These are phyloP conservation scores for Caenorhabditis becei DNA, from an alignment of 2,888 invertebrate species.

Conservation along the genomic window DNA sequence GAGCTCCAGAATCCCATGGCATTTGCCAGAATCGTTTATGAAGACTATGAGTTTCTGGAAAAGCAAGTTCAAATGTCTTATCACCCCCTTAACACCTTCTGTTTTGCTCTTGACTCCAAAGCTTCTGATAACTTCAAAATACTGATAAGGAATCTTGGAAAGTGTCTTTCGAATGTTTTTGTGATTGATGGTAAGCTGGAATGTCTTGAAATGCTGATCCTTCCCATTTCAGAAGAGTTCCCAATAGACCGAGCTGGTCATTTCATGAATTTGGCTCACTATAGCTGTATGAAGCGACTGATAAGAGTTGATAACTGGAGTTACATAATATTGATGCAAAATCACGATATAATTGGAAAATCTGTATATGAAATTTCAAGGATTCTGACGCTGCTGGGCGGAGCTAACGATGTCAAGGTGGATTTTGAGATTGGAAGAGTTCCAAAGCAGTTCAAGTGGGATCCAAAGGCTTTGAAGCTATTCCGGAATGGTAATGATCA, in stretches of 20 bases:
- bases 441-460: conserved; percentile 13
- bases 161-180: conserved; percentile 48
- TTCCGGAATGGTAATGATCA: conserved; percentile 42
- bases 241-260: conserved; percentile 39
- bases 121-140: conserved; percentile 18
- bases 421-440: background rate
- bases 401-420: conserved; percentile 53
- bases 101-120: conserved; percentile 51
- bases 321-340: conserved; percentile 53
- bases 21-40: conserved; percentile 54
- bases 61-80: conserved; percentile 40
- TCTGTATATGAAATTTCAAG: conserved; percentile 39
- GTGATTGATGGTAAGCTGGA: conserved; percentile 25
- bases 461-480: conserved; percentile 39
- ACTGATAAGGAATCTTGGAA: conserved; percentile 31
- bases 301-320: conserved; percentile 33
- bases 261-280: conserved; percentile 52
- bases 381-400: conserved; percentile 30
- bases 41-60: conserved; percentile 54
- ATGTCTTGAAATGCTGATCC: too few species aligned
- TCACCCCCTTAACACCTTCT: conserved; percentile 53
- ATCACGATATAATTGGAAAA: conserved; percentile 47
- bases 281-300: conserved; percentile 45
- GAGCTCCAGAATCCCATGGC: conserved; percentile 13
- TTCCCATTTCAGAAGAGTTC: background rate